These are phyloP conservation scores for Cyclophora albipunctata DNA, from an alignment of 2,888 invertebrate species.

Conservation along the genomic window DNA sequence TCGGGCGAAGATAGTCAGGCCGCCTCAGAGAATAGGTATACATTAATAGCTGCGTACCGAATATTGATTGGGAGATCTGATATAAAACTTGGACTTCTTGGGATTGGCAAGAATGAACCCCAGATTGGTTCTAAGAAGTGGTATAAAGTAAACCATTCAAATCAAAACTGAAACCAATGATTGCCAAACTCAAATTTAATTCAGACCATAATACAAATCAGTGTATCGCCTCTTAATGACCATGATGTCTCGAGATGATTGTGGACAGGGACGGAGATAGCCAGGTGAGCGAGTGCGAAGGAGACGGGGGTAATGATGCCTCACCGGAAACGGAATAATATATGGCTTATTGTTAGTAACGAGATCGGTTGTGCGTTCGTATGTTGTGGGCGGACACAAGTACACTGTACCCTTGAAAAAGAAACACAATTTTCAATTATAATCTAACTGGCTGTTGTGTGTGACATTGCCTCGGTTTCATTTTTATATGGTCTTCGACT, in stretches of 20 bases:
- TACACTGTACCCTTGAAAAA: constrained; percentile 15
- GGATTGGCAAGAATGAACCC: no score
- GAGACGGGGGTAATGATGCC: constrained; percentile 42
- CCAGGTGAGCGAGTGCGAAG: constrained; percentile 17
- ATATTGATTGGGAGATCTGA: no score
- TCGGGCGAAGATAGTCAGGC: no score
- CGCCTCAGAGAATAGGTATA: no score
- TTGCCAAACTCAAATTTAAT: constrained; percentile 12
- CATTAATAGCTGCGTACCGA: no score
- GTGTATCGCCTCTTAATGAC: constrained; percentile 68
- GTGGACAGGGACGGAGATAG: constrained; percentile 35
- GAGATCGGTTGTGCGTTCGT: constrained; percentile 62
- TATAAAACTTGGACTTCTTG: no score
- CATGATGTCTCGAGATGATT: constrained; percentile 57
- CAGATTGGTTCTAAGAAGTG: no score
- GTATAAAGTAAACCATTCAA: no score
- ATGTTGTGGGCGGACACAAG: constrained; percentile 41
- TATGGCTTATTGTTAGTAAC: constrained; percentile 74
- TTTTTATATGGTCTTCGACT: no score
- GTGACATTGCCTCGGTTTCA: no score
- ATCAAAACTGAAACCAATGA: constrained; percentile 8
- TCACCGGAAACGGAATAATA: constrained; percentile 70
- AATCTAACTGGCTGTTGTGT: no score
- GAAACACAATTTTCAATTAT: constrained; percentile 23
- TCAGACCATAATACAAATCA: constrained; percentile 49